phyloP scores from a whole-genome alignment of 2,113 vertebrate species.

The Sceloporus undulatus region DNA sequence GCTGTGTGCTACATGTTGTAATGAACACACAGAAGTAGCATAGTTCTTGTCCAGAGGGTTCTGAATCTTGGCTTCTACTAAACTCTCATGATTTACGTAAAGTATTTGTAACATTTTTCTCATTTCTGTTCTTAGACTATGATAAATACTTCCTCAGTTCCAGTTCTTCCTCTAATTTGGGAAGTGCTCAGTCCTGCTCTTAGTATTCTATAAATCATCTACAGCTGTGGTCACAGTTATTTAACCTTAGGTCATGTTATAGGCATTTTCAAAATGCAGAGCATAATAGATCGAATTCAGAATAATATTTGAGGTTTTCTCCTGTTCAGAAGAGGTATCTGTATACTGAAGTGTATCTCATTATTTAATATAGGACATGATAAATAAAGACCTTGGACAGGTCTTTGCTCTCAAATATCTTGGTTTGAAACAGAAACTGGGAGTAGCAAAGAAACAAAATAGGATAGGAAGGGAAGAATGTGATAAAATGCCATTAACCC shows the following conservation, averaged over 20 bases:
- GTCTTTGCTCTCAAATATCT: neutral
- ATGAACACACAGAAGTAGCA: neutral
- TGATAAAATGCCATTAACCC: neutral
- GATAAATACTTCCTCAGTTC: neutral
- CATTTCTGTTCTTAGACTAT: neutral
- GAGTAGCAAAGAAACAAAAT: neutral
- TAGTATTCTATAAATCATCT: neutral
- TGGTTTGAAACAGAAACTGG: neutral
- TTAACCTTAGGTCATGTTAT: neutral
- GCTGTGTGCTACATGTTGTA: neutral
- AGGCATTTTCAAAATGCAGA: neutral
- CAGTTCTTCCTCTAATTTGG: neutral
- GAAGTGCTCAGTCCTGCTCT: neutral
- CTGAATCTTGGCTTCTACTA: neutral
- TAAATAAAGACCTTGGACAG: neutral
- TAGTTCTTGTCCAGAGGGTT: neutral
- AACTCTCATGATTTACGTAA: neutral
- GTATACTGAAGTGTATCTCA: too few species aligned
- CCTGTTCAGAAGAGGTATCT: too few species aligned
- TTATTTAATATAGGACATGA: too few species aligned
- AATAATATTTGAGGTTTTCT: neutral
- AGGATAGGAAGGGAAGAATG: neutral
- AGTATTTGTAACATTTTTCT: neutral
- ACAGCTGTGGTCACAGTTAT: neutral
- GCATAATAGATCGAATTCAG: neutral